Conservation (phyloP, 2,888 invertebrate species). For the Xestobium rufovillosum region DNA sequence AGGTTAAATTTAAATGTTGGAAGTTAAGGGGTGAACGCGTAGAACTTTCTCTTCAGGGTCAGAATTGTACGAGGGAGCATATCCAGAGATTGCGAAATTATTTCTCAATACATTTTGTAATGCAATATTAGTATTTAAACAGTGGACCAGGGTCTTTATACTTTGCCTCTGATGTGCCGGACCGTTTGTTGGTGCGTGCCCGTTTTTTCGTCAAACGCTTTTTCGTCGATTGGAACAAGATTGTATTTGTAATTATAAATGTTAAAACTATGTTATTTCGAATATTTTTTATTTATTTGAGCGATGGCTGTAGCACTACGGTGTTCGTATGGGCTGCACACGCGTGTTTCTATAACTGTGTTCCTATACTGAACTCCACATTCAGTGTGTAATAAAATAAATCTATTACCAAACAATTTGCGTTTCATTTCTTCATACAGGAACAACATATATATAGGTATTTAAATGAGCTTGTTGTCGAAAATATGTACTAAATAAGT, state of each 20-base stretch:
- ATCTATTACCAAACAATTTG: constrained; percentile 34
- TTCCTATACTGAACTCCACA: constrained; percentile 42
- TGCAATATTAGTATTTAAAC: constrained; percentile 38
- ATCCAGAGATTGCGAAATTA: constrained; percentile 23
- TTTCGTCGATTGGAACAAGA: no score
- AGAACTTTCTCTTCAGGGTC: constrained; percentile 28
- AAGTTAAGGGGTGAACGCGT: no score
- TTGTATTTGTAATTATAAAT: constrained; percentile 40
- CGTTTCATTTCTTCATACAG: constrained; percentile 10
- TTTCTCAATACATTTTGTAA: constrained; percentile 28
- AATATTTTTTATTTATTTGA: constrained; percentile 39
- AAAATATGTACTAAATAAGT: no score
- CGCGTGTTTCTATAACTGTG: constrained; percentile 39
- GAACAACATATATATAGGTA: no score
- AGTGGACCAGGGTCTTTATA: constrained; percentile 40
- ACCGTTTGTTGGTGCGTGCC: constrained; percentile 21
- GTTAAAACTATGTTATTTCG: constrained; percentile 40
- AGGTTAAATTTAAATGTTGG: constrained; percentile 30
- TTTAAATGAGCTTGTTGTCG: no score
- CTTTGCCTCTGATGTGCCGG: constrained; percentile 22
- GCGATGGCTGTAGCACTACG: constrained; percentile 42
- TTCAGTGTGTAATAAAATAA: constrained; percentile 44
- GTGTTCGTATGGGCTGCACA: constrained; percentile 40
- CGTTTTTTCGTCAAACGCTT: no score
- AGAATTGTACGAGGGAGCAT: constrained; percentile 26